Evolutionary conservation across 2,797 vertebrate species (phyloP).

Genomic region (Pangasius djambal): DNA sequence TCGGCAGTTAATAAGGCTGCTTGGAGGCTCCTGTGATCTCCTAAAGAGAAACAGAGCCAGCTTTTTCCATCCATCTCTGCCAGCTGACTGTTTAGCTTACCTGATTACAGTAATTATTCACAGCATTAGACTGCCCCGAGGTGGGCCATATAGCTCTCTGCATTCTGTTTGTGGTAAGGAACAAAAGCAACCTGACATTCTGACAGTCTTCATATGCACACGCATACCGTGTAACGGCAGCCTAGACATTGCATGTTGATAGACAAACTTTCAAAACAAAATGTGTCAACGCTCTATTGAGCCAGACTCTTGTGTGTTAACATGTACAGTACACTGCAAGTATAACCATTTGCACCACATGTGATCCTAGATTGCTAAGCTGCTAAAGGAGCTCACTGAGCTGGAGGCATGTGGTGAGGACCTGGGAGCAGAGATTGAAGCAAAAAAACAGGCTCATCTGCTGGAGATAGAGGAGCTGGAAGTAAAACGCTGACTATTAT

Average conservation of each 20-base stretch:
- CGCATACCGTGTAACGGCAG: slow-evolving; percentile 26
- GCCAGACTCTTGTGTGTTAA: slow-evolving; percentile 3
- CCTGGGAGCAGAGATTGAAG: slow-evolving; percentile 70
- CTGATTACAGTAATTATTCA: slow-evolving; percentile 76
- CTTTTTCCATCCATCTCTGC: slow-evolving; percentile 72
- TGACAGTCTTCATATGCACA: slow-evolving; percentile 34
- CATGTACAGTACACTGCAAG: not conserved
- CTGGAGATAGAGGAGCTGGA: slow-evolving; percentile 72
- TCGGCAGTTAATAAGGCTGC: slow-evolving; percentile 61
- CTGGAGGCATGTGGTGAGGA: slow-evolving; percentile 65
- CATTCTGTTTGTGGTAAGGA: slow-evolving; percentile 50
- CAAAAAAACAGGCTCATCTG: slow-evolving; percentile 61
- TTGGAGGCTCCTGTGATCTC: slow-evolving; percentile 61
- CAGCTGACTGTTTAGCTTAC: slow-evolving; percentile 75
- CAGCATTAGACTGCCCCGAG: slow-evolving; percentile 50
- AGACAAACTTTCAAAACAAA: slow-evolving; percentile 18
- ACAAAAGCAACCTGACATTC: slow-evolving; percentile 40
- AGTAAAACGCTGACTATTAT: slow-evolving; percentile 64
- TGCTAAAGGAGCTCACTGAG: slow-evolving; percentile 69
- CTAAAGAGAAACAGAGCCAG: slow-evolving; percentile 67
- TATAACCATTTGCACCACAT: slow-evolving; percentile 11
- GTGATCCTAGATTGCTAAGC: slow-evolving; percentile 66
- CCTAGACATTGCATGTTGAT: slow-evolving; percentile 28
- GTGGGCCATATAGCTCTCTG: slow-evolving; percentile 47
- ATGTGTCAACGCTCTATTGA: slow-evolving; percentile 1